These are phyloP conservation scores for Tetraodon nigroviridis DNA, from an alignment of 2,113 vertebrate species.

Conservation along the genomic window DNA sequence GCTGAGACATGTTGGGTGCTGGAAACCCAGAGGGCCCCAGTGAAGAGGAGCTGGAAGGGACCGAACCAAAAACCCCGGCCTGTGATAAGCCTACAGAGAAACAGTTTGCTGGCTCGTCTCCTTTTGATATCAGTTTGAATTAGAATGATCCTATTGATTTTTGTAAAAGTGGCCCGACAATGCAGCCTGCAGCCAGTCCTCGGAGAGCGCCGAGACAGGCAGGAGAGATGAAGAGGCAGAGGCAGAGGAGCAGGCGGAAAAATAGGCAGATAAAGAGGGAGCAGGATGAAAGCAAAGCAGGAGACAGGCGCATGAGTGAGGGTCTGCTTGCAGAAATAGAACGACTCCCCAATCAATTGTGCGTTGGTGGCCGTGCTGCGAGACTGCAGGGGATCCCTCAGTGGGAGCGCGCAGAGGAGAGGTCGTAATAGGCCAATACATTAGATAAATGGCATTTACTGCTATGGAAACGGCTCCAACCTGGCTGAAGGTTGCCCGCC, in stretches of 20 bases:
- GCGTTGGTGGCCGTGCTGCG: constrained; percentile 51
- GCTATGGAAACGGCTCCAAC: constrained; percentile 68
- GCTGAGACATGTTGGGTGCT: constrained; percentile 29
- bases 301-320: constrained; percentile 47
- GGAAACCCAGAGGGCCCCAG: constrained; percentile 45
- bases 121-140: constrained; percentile 69
- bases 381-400: constrained; percentile 63
- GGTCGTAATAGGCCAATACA: constrained; percentile 68
- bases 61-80: constrained; percentile 55
- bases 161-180: constrained; percentile 48
- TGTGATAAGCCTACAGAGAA: constrained; percentile 56
- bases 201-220: constrained; percentile 35
- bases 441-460: constrained; percentile 71
- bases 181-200: constrained; percentile 47
- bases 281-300: constrained; percentile 29
- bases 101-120: constrained; percentile 49
- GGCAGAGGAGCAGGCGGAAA: constrained; percentile 21
- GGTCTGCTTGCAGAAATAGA: constrained; percentile 67
- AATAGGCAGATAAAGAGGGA: neutral
- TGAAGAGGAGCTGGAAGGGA: constrained; percentile 50
- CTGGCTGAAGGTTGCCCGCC: constrained; percentile 65
- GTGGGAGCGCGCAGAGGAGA: constrained; percentile 60
- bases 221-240: constrained; percentile 29
- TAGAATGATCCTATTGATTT: constrained; percentile 69
- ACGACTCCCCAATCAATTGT: constrained; percentile 66